A percentile compares a stretch with the other conserved stretches of the same genome.
These are phyloP conservation scores for Cercopithecus mitis DNA, from an alignment of 2,797 vertebrate genomes.

Conservation along the genomic window DNA sequence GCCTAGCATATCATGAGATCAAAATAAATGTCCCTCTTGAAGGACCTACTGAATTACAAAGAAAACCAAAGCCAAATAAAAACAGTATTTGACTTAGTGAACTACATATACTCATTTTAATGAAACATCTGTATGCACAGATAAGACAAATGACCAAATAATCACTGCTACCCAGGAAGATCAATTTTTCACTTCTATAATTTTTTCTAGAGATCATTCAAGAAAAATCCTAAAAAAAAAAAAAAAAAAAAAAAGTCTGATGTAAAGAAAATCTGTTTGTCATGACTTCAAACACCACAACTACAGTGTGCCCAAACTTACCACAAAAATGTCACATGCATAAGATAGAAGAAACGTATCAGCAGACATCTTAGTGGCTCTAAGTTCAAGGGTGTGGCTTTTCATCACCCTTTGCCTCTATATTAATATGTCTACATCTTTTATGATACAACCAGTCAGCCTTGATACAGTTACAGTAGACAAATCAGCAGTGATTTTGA, in stretches of 20 bases:
- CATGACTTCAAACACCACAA: neutral
- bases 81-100: slow-evolving; percentile 4
- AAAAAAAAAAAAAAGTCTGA: neutral
- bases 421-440: neutral
- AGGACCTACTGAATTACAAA: neutral
- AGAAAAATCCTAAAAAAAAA: neutral
- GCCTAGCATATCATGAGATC: neutral
- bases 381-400: neutral
- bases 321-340: neutral
- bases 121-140: neutral
- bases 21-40: neutral
- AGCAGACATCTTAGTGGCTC: neutral
- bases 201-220: neutral
- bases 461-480: neutral
- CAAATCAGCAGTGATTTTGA: neutral
- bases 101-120: neutral
- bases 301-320: neutral
- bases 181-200: neutral
- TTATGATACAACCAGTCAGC: neutral
- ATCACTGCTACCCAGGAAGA: neutral
- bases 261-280: neutral
- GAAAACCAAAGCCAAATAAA: neutral
- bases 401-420: neutral
- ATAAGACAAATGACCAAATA: slow-evolving; percentile 3
- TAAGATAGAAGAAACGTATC: neutral